Percentiles rank a stretch among this genome's conserved stretches.
Evolutionary conservation across 2,113 vertebrate genomes (phyloP).

Genomic region (Nipponia nippon): DNA sequence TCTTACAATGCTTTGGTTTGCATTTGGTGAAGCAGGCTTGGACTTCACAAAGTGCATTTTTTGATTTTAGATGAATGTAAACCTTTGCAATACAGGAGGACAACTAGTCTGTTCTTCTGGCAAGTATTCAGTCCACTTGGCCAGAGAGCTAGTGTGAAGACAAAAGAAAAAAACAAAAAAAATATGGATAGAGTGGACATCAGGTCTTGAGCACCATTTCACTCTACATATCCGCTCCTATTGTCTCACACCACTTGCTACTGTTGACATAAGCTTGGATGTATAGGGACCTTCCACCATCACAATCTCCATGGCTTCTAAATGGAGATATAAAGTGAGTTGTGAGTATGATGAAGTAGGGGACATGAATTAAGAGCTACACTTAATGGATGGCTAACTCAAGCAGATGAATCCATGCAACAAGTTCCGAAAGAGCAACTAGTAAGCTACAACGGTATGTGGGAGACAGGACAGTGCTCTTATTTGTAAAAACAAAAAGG

Average conservation of each 20-base stretch:
- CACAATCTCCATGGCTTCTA: accelerated
- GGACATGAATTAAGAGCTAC: background rate
- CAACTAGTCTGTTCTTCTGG: background rate
- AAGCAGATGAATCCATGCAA: background rate
- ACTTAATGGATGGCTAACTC: background rate
- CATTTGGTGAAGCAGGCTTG: background rate
- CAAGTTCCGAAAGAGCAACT: background rate
- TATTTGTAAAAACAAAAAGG: background rate
- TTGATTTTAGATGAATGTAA: background rate
- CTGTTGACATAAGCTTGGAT: background rate
- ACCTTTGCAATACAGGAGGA: background rate
- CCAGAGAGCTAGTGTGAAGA: background rate
- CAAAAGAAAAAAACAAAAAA: background rate
- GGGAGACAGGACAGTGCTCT: background rate
- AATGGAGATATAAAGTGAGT: background rate
- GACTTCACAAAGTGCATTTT: background rate
- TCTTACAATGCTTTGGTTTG: background rate
- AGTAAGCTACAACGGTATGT: background rate
- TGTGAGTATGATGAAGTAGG: background rate
- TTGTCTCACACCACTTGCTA: background rate
- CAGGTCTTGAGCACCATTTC: background rate
- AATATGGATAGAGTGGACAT: background rate
- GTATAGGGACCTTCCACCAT: background rate
- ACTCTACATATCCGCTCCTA: background rate
- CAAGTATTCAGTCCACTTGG: background rate